These are phyloP conservation scores for Sparidentex hasta DNA, from an alignment of 2,797 vertebrate genomes.

Conservation along the genomic window DNA sequence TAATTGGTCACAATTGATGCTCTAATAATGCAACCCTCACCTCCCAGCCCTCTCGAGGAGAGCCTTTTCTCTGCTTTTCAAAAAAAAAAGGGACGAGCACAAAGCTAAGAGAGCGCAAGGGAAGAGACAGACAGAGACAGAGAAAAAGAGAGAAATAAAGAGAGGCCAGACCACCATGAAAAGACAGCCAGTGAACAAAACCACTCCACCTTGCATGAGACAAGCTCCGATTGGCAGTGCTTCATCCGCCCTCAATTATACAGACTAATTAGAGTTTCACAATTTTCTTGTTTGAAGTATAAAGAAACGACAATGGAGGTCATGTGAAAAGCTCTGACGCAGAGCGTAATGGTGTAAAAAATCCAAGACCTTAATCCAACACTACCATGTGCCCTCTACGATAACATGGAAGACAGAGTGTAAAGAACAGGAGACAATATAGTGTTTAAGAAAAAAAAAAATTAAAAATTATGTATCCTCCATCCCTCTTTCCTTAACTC, in stretches of 20 bases:
- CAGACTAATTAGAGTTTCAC: conserved; percentile 88
- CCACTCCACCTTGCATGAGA: conserved; percentile 86
- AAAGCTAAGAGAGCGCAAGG: conserved; percentile 61
- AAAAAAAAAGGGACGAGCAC: conserved; percentile 43
- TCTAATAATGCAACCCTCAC: conserved; percentile 79
- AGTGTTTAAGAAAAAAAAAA: conserved; percentile 30
- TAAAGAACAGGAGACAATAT: conserved; percentile 61
- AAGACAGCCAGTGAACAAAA: conserved; percentile 83
- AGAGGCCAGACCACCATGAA: conserved; percentile 78
- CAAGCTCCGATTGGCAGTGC: conserved; percentile 81
- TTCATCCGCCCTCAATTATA: conserved; percentile 88
- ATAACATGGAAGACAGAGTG: conserved; percentile 77
- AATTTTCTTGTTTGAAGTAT: conserved; percentile 89
- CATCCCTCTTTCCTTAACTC: conserved; percentile 48
- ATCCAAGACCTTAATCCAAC: conserved; percentile 85
- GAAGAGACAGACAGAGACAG: conserved; percentile 48
- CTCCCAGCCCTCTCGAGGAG: conserved; percentile 71
- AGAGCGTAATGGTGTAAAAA: conserved; percentile 83
- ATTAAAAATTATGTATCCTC: conserved; percentile 54
- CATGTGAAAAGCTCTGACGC: conserved; percentile 86
- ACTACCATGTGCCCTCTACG: conserved; percentile 81
- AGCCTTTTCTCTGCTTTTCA: conserved; percentile 72
- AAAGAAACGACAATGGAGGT: conserved; percentile 87
- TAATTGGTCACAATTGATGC: conserved; percentile 79
- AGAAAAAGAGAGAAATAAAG: conserved; percentile 65